Percentiles rank a stretch among this genome's conserved stretches.
phyloP scores from a whole-genome alignment of 2,888 invertebrate genomes.

The Synanthedon andrenaeformis region DNA sequence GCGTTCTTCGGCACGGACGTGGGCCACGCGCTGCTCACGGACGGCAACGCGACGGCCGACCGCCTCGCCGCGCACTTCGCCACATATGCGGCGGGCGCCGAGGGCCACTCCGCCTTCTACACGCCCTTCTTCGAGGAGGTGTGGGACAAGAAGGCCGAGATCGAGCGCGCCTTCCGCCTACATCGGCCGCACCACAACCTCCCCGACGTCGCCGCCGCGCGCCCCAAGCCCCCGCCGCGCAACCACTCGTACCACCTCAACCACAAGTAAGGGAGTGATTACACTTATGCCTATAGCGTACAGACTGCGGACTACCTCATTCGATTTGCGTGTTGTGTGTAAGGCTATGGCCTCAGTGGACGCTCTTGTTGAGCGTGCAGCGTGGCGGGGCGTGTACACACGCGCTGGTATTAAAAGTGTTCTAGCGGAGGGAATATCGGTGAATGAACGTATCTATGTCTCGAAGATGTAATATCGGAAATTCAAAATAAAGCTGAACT shows the following conservation, averaged over 20 bases:
- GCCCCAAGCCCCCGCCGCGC: slow-evolving; percentile 77
- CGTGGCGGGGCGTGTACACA: no score
- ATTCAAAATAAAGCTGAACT: no score
- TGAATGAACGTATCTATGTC: no score
- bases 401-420: no score
- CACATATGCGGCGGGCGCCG: slow-evolving; percentile 86
- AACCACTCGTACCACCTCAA: slow-evolving; percentile 84
- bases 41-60: slow-evolving; percentile 93
- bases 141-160: slow-evolving; percentile 95
- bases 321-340: no score
- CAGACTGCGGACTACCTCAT: no score
- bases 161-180: slow-evolving; percentile 92
- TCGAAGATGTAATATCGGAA: no score
- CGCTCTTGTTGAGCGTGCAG: no score
- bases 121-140: slow-evolving; percentile 96
- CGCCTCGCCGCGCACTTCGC: slow-evolving; percentile 91
- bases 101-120: slow-evolving; percentile 81
- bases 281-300: not conserved
- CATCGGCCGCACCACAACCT: slow-evolving; percentile 76
- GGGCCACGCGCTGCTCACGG: slow-evolving; percentile 90
- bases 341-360: no score
- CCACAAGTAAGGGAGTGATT: slow-evolving; percentile 45
- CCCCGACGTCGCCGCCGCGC: slow-evolving; percentile 74
- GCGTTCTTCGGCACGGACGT: slow-evolving; percentile 92
- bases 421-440: no score